Evolutionary conservation across 1,140 invertebrate genomes (phyloP).

Genomic region (Pentalonia nigronervosa): DNA sequence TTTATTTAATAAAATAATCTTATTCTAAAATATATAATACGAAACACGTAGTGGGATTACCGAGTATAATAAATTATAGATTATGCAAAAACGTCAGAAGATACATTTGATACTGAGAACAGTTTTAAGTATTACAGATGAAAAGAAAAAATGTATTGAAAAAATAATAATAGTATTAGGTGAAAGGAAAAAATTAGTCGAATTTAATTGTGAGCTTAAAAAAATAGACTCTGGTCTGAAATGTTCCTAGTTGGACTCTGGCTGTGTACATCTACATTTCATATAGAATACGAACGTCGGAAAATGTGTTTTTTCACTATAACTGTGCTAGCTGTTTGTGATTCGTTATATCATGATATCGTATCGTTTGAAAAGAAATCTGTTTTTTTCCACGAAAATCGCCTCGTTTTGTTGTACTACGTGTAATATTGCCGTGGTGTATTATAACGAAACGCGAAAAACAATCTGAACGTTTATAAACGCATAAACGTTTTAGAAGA

Average conservation of each 20-base stretch:
- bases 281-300: not conserved
- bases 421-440: not conserved
- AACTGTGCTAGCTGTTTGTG: not conserved
- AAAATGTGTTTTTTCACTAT: not conserved
- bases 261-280: not conserved
- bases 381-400: not conserved
- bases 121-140: not conserved
- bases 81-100: not conserved
- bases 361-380: not conserved
- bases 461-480: not conserved
- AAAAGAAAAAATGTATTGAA: not conserved
- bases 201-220: not conserved
- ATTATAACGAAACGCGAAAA: not conserved
- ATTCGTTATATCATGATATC: not conserved
- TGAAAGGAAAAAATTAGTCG: not conserved
- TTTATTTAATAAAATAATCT: too few species aligned
- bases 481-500: not conserved
- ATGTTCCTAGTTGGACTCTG: not conserved
- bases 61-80: not conserved
- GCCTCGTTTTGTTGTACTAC: not conserved
- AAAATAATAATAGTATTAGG: not conserved
- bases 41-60: not conserved
- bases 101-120: not conserved
- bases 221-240: not conserved
- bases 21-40: not conserved